These are phyloP conservation scores for Beroe forskalii DNA, from an alignment of 37 sponge, comb jelly and placozoan species.

Conservation along the genomic window DNA sequence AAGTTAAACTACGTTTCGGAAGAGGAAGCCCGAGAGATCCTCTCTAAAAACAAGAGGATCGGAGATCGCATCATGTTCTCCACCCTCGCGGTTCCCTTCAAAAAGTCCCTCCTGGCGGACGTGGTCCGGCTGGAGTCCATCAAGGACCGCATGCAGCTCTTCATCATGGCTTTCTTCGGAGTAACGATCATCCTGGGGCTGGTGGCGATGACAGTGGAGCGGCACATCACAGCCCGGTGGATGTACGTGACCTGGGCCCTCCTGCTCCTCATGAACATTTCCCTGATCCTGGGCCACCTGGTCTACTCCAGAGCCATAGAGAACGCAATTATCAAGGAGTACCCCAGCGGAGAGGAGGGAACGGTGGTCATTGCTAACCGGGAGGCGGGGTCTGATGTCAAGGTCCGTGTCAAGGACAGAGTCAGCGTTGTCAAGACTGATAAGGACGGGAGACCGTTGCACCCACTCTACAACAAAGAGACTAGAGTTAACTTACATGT, in stretches of 20 bases:
- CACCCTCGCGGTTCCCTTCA: no score
- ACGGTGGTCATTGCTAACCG: neutral
- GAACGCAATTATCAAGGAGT: neutral
- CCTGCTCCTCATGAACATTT: neutral
- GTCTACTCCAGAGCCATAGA: neutral
- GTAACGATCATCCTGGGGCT: neutral
- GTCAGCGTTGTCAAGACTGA: no score
- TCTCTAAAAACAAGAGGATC: neutral
- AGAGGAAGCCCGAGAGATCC: neutral
- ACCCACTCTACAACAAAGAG: no score
- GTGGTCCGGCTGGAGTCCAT: no score
- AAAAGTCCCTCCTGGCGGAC: no score
- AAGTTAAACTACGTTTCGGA: no score
- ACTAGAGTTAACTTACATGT: no score
- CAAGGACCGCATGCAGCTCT: neutral
- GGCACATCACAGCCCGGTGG: neutral
- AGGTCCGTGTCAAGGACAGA: neutral
- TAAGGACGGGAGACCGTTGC: no score
- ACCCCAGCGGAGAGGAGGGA: neutral
- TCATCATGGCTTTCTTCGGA: neutral
- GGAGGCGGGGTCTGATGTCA: neutral
- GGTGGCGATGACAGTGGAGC: constrained; percentile 6
- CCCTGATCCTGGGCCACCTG: neutral
- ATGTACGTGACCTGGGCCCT: neutral
- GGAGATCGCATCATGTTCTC: neutral